Conservation (phyloP, 1,140 invertebrate genomes). For the Probaryconus sp. region DNA sequence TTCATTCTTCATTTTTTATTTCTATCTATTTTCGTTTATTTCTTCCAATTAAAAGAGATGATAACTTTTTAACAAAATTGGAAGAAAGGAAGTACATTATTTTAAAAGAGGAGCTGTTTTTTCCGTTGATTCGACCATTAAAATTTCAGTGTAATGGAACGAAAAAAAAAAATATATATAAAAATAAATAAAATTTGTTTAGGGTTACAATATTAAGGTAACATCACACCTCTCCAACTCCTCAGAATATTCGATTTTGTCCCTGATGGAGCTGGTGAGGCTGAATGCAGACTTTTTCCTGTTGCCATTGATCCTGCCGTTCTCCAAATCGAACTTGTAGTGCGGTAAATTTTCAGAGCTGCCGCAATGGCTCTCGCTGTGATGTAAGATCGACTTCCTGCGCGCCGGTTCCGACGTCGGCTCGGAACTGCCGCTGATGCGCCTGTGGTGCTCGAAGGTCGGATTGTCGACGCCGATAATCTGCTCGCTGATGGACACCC, state of each 20-base stretch:
- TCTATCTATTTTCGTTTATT: too few species aligned
- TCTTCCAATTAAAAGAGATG: too few species aligned
- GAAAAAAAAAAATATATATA: too few species aligned
- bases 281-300: slow-evolving; percentile 76
- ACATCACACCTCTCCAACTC: slow-evolving; percentile 74
- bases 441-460: slow-evolving; percentile 72
- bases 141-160: too few species aligned
- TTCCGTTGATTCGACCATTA: too few species aligned
- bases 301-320: slow-evolving; percentile 69
- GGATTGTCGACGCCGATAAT: slow-evolving; percentile 73
- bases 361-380: slow-evolving; percentile 63
- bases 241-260: slow-evolving; percentile 77
- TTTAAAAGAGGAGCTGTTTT: too few species aligned
- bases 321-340: slow-evolving; percentile 73
- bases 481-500: slow-evolving; percentile 76
- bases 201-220: too few species aligned
- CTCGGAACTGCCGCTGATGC: slow-evolving; percentile 72
- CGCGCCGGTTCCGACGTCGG: slow-evolving; percentile 68
- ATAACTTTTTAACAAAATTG: too few species aligned
- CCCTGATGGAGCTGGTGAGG: slow-evolving; percentile 75
- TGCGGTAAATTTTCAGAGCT: slow-evolving; percentile 74
- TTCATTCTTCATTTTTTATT: too few species aligned
- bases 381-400: slow-evolving; percentile 74
- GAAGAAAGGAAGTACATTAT: too few species aligned
- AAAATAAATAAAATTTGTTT: too few species aligned